These are phyloP conservation scores for Linyphia triangularis DNA, from an alignment of 2,888 invertebrate species.

Conservation along the genomic window DNA sequence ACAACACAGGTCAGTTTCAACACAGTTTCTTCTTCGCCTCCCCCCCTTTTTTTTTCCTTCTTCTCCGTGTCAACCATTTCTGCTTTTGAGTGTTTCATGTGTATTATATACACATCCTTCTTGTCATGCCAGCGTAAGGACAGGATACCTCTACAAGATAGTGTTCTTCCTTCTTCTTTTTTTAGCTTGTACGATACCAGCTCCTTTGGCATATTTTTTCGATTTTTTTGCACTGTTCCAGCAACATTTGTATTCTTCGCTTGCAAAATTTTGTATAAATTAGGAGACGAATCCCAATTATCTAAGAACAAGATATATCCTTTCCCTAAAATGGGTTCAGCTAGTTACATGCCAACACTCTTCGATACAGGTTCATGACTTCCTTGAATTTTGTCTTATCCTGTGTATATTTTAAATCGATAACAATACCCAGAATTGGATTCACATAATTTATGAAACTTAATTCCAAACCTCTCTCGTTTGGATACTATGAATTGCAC, in stretches of 20 bases:
- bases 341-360: neutral
- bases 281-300: neutral
- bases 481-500: neutral
- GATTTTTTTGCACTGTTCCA: neutral
- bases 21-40: neutral
- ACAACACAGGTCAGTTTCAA: neutral
- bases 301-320: neutral
- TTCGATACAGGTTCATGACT: neutral
- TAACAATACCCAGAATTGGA: neutral
- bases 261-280: neutral
- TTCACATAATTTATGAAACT: neutral
- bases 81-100: conserved; percentile 10
- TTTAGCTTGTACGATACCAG: neutral
- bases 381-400: neutral
- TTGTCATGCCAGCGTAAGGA: neutral
- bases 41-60: conserved; percentile 10
- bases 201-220: neutral
- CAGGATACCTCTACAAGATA: conserved; percentile 13
- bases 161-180: neutral
- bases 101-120: conserved; percentile 5
- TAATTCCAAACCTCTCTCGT: neutral
- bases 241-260: neutral
- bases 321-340: neutral
- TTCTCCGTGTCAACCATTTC: neutral
- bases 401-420: neutral